Evolutionary conservation across 2,797 vertebrate species (phyloP).

Genomic region (Manis javanica): DNA sequence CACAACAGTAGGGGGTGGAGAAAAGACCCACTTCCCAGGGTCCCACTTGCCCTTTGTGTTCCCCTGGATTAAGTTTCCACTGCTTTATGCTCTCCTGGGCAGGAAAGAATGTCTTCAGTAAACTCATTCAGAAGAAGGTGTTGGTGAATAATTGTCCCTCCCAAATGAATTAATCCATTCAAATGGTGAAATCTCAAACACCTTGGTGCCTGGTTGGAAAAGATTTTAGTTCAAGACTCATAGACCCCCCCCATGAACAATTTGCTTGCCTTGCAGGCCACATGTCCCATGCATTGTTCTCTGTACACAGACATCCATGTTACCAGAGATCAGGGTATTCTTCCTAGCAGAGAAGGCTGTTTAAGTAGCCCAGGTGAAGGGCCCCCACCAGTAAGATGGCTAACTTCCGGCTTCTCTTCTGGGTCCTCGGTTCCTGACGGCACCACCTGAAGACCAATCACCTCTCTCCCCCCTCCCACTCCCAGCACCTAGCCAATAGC

Average conservation of each 20-base stretch:
- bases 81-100: not conserved
- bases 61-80: not conserved
- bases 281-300: fast-evolving
- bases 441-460: too few species aligned
- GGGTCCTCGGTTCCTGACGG: too few species aligned
- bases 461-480: too few species aligned
- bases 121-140: not conserved
- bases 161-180: not conserved
- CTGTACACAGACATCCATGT: not conserved
- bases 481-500: too few species aligned
- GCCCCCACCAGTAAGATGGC: too few species aligned
- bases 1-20: not conserved
- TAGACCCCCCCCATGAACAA: not conserved
- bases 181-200: not conserved
- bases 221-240: not conserved
- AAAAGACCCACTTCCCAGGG: not conserved
- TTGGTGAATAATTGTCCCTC: not conserved
- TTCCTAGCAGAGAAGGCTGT: not conserved
- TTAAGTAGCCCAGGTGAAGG: not conserved
- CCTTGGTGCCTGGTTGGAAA: not conserved
- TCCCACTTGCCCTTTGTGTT: not conserved
- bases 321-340: not conserved
- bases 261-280: not conserved
- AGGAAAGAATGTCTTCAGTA: not conserved
- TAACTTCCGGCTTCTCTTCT: too few species aligned